phyloP scores from a whole-genome alignment of 2,797 vertebrate genomes.

The Etheostoma nigrum region DNA sequence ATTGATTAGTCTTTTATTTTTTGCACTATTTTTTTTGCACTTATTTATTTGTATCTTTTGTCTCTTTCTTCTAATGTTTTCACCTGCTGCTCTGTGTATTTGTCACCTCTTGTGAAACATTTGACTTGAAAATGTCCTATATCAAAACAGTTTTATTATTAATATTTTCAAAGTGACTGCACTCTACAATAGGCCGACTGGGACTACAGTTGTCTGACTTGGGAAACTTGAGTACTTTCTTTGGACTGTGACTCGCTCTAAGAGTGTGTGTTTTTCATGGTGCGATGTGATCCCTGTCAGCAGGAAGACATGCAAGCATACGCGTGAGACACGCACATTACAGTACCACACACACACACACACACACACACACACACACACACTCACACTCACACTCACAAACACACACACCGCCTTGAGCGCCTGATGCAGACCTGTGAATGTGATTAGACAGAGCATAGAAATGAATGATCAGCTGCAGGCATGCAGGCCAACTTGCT shows the following conservation, averaged over 20 bases:
- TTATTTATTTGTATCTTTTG: background rate
- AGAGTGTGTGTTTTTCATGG: slow-evolving; percentile 60
- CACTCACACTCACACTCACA: slow-evolving; percentile 16
- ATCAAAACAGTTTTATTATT: slow-evolving; percentile 28
- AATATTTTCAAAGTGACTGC: slow-evolving; percentile 36
- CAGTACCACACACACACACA: slow-evolving; percentile 12
- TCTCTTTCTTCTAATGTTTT: slow-evolving; percentile 21
- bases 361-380: slow-evolving; percentile 4
- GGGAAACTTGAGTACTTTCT: slow-evolving; percentile 59
- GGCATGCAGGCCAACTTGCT: slow-evolving; percentile 25
- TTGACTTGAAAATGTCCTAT: slow-evolving; percentile 26
- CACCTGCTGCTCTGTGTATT: slow-evolving; percentile 24
- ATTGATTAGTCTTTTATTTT: background rate
- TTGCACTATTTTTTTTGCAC: background rate
- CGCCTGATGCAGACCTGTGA: slow-evolving; percentile 50
- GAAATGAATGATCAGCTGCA: slow-evolving; percentile 48
- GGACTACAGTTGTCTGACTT: slow-evolving; percentile 41
- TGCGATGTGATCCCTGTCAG: slow-evolving; percentile 68
- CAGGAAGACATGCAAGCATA: slow-evolving; percentile 47
- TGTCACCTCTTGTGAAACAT: background rate
- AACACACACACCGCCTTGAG: background rate
- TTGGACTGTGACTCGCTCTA: slow-evolving; percentile 43
- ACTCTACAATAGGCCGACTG: slow-evolving; percentile 3
- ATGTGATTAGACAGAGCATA: slow-evolving; percentile 69
- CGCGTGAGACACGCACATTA: slow-evolving; percentile 41